Conservation (phyloP, 2,888 invertebrate genomes). For the Hyppa rectilinea region DNA sequence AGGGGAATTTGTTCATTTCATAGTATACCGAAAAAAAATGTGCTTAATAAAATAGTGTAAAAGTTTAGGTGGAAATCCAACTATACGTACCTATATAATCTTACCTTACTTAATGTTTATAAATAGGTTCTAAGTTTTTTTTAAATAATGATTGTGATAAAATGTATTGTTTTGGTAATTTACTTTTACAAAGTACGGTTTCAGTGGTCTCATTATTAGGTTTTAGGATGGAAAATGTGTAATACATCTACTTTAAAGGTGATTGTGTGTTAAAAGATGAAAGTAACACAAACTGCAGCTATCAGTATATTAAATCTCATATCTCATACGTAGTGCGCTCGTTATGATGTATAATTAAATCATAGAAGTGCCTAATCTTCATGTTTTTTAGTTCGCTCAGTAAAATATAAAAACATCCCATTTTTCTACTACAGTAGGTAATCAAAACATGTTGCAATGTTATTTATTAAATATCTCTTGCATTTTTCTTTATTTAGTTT, state of each 20-base stretch:
- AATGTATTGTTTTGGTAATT: conserved; percentile 23
- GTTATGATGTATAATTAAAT: background rate
- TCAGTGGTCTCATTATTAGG: conserved; percentile 54
- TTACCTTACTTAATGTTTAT: conserved; percentile 8
- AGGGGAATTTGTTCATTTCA: no score
- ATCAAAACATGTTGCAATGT: background rate
- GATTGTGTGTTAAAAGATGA: background rate
- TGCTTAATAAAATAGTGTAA: conserved; percentile 27
- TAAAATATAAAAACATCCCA: background rate
- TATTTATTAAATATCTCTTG: background rate
- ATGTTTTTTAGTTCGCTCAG: background rate
- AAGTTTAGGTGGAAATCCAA: conserved; percentile 15
- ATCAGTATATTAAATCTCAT: conserved; percentile 8
- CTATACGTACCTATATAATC: conserved; percentile 21
- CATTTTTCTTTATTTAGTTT: background rate
- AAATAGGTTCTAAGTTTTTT: conserved; percentile 24
- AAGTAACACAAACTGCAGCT: conserved; percentile 16
- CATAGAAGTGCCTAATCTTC: no score
- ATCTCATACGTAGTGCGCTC: conserved; percentile 7
- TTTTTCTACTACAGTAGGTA: background rate
- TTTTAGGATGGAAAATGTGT: background rate
- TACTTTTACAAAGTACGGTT: conserved; percentile 20
- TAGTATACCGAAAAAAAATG: conserved; percentile 9
- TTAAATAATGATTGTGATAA: conserved; percentile 38
- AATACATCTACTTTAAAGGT: background rate